phyloP scores from a whole-genome alignment of 2,113 vertebrate species.

The Hippocampus guttulatus region DNA sequence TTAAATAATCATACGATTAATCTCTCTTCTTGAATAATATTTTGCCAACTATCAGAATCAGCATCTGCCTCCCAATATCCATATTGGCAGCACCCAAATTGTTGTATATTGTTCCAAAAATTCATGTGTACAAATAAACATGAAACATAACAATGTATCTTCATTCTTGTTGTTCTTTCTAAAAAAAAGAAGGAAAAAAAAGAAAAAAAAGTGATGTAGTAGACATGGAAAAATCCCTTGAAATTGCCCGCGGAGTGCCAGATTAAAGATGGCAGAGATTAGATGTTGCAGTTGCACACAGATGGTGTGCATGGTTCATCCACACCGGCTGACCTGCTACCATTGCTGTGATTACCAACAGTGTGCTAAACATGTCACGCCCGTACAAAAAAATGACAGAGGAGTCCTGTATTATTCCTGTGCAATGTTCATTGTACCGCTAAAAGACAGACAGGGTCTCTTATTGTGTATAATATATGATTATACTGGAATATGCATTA shows the following conservation, averaged over 20 bases:
- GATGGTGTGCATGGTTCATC: slow-evolving; percentile 56
- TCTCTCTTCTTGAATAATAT: too few relatives aligned
- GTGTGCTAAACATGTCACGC: slow-evolving; percentile 23
- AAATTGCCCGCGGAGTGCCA: slow-evolving; percentile 25
- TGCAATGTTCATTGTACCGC: too few relatives aligned
- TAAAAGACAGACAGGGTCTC: too few relatives aligned
- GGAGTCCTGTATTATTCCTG: too few relatives aligned
- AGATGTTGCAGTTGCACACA: slow-evolving; percentile 48
- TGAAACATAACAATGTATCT: slow-evolving; percentile 21
- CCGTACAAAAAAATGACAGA: not conserved
- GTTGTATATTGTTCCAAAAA: not conserved
- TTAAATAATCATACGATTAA: too few relatives aligned
- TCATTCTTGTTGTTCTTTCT: slow-evolving; percentile 25
- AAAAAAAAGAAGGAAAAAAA: not conserved
- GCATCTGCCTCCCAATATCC: not conserved
- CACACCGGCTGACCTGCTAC: slow-evolving; percentile 44
- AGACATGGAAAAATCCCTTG: slow-evolving; percentile 21
- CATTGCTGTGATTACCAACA: slow-evolving; percentile 32
- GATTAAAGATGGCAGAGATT: slow-evolving; percentile 61
- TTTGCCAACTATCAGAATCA: too few relatives aligned
- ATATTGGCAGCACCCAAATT: not conserved
- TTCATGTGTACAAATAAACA: not conserved
- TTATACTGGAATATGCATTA: too few relatives aligned
- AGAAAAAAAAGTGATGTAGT: not conserved
- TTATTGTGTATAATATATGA: too few relatives aligned